Evolutionary conservation across 2,888 invertebrate genomes (phyloP), one percentile per base, ranked within the genome.

Genomic region (Panopea generosa): DNA sequence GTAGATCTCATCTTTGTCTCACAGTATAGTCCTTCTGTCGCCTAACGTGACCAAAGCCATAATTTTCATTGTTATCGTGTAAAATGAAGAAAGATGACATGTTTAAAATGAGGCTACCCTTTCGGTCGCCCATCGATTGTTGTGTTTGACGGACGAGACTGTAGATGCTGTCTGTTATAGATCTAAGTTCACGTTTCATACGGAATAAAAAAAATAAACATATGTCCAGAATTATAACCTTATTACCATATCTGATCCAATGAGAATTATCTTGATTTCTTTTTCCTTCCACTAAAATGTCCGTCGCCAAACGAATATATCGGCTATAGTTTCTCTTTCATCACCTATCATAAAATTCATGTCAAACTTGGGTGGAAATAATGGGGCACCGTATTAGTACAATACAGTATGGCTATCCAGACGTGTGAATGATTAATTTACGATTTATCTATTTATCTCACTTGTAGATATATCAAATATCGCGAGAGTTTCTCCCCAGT

Each of bases 231-330:
- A 18, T 9, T 45, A 45, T 45, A 45, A 18, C 16, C 45, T 18
- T 20, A 45, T 45, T 45, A 45, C 6, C 52, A 26, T 52, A 52
- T 52, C 52, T 24, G 52, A 52, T 52, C 52, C 3, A 14, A 24
- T 20, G 24, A 4, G 20, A 11, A 52, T 26, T 24, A 22, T 22
- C 24, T 22, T 20, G 14, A 52, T 20, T 52, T 52, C 22, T n/a
- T n/a, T n/a, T 52, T 52, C 26, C 53, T 47, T 27, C 50, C 43
- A 29, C 62, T 33, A 22, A 52, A 55, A 55, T 55, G 40, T 63
- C 33, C 20, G 53, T 55, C 63, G 50, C 62, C 62, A 38, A 2
- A 52, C 26, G 50, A 20, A 16, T 18, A 9, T 16, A 49, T 49
- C 18, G 16, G 14, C 18, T 18, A 18, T 16, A 3, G 9, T 57